These are phyloP conservation scores for Mythimna loreyi DNA, from an alignment of 2,888 invertebrate species.

Conservation along the genomic window DNA sequence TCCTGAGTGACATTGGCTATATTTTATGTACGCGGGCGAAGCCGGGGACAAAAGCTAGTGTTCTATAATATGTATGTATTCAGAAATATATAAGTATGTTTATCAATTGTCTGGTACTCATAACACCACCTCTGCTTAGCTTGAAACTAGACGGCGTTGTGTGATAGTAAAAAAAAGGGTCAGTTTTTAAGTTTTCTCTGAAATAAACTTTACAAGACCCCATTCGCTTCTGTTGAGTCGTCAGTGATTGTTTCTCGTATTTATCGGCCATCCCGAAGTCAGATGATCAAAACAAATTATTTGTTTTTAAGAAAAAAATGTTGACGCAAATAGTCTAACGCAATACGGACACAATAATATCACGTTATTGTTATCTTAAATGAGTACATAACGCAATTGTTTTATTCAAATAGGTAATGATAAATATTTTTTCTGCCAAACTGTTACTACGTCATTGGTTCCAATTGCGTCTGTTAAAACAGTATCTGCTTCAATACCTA, in stretches of 20 bases:
- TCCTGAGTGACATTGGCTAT: too few relatives aligned
- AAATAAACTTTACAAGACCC: background rate
- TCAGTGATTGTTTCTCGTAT: background rate
- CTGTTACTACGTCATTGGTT: background rate
- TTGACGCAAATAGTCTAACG: slow-evolving; percentile 46
- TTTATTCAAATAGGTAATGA: background rate
- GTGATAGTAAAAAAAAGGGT: too few relatives aligned
- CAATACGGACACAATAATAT: slow-evolving; percentile 40
- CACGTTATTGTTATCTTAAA: slow-evolving; percentile 27
- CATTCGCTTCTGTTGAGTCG: background rate
- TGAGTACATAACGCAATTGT: slow-evolving; percentile 23
- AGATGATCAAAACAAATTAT: slow-evolving; percentile 19
- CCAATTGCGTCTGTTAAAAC: background rate
- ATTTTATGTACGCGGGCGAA: too few relatives aligned
- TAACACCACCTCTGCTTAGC: too few relatives aligned
- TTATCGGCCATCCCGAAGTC: slow-evolving; percentile 9
- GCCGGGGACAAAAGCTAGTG: too few relatives aligned
- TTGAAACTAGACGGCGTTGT: too few relatives aligned
- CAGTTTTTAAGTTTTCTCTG: too few relatives aligned
- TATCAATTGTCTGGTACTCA: too few relatives aligned
- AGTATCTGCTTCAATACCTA: background rate
- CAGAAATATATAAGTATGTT: too few relatives aligned
- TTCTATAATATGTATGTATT: too few relatives aligned
- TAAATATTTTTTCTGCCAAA: background rate
- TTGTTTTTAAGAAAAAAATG: slow-evolving; percentile 32